phyloP scores from a whole-genome alignment of 2,797 vertebrate species.

The Fringilla coelebs region DNA sequence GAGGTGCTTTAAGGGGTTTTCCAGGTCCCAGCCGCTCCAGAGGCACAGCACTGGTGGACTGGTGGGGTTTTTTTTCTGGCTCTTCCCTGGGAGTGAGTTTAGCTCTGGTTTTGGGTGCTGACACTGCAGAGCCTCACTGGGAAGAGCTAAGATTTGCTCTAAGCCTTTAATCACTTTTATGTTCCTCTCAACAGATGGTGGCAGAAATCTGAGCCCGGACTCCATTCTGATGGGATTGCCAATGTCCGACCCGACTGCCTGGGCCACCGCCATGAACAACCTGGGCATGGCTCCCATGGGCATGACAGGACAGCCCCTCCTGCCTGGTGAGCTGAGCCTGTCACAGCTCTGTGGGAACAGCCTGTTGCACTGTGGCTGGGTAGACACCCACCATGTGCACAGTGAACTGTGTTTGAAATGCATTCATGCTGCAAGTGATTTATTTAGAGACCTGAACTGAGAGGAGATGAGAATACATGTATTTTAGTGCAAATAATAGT shows the following conservation, averaged over 20 bases:
- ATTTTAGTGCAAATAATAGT: not conserved
- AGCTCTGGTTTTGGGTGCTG: not conserved
- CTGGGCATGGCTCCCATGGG: constrained; percentile 91
- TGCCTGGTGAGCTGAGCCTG: constrained; percentile 81
- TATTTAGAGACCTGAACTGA: not conserved
- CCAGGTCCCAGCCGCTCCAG: not conserved
- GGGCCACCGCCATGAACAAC: constrained; percentile 96
- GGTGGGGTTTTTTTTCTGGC: not conserved
- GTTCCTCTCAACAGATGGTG: constrained; percentile 77
- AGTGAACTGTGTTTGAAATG: not conserved
- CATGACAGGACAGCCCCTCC: constrained; percentile 87
- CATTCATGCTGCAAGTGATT: not conserved
- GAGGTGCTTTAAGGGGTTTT: not conserved
- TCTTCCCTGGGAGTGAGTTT: not conserved
- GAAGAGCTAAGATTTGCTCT: not conserved
- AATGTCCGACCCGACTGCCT: constrained; percentile 89
- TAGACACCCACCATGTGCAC: rapidly evolving
- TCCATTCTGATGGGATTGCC: constrained; percentile 87
- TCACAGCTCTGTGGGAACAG: not conserved
- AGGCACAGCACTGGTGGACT: not conserved
- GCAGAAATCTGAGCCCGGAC: constrained; percentile 86
- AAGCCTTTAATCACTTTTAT: not conserved
- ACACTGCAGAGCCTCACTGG: not conserved
- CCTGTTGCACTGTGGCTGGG: not conserved
- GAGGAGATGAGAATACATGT: not conserved